Evolutionary conservation across 2,113 vertebrate species (phyloP), one percentile per base, ranked within the genome.

Genomic region (Lutjanus erythropterus): DNA sequence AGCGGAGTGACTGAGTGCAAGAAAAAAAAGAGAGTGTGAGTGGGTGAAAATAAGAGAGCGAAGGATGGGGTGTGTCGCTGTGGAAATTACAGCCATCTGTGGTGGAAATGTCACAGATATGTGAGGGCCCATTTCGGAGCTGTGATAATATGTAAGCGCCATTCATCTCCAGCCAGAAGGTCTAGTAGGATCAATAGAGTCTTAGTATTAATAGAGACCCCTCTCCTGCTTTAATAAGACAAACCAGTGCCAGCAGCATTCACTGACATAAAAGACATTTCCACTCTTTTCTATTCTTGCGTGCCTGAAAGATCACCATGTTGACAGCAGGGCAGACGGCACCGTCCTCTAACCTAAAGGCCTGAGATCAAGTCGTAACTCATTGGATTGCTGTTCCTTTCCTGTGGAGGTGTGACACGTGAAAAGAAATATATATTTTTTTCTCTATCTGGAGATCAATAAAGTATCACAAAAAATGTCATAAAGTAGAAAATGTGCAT

Each of bases 91-190:
- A 84, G 75, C 75, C 23, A 41, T 88, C 78, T 87, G 53, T 75
- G 67, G 81, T 82, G 86, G 83, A 94, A 93, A 94, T 92, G 90
- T 91, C 92, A 92, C 73, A 88, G 89, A 85, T 86, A 84, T 89
- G 75, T 39, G 82, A 90, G 71, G 72, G 76, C 59, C 68, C 70
- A 65, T 85, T 92, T 83, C 33, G 1, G 33, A 73, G 84, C 80
- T 83, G 76, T 78, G 78, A 88, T 91, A 86, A 89, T 88, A 84
- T 85, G 80, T 74, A 80, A 86, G 82, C 61, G 29, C 71, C 70
- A 80, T 93, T 92, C 86, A 89, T 92, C 84, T 87, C 61, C 68
- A 83, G 85, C 88, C 81, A 83, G 78, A 87, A 86, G 88, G 85
- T 83, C 71, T 76, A 44, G 52, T 68, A 53, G 72, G 88, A 92